Evolutionary conservation across 2,888 invertebrate genomes (phyloP).

Genomic region (Tholera decimalis): DNA sequence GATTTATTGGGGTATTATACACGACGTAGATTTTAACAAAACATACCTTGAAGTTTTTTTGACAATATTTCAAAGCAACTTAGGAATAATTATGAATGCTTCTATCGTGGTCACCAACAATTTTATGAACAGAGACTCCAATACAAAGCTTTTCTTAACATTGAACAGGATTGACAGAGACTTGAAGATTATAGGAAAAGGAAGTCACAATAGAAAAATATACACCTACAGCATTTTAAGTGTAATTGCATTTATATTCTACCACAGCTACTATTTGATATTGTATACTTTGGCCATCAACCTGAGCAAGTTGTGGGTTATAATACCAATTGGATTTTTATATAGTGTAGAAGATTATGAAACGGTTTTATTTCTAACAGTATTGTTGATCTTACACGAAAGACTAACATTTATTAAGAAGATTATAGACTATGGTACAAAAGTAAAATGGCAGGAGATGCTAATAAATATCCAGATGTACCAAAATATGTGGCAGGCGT

Average conservation of each 20-base stretch:
- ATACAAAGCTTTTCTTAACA: constrained; percentile 7
- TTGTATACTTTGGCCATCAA: not conserved
- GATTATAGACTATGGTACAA: constrained; percentile 14
- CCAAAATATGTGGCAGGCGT: constrained; percentile 26
- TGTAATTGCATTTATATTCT: not conserved
- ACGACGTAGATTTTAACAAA: not conserved
- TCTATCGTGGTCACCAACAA: constrained; percentile 17
- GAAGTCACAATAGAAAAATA: constrained; percentile 14
- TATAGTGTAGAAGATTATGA: constrained; percentile 25
- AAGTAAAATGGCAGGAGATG: constrained; percentile 16
- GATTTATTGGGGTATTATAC: too few relatives aligned
- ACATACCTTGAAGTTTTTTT: constrained; percentile 14
- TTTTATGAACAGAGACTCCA: constrained; percentile 5
- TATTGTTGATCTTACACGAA: constrained; percentile 16
- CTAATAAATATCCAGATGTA: constrained; percentile 2
- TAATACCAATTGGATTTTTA: not conserved
- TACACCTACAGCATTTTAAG: constrained; percentile 2
- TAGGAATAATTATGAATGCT: constrained; percentile 10
- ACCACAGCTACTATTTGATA: not conserved
- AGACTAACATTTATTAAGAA: constrained; percentile 13
- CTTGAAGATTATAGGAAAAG: constrained; percentile 7
- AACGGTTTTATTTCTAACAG: constrained; percentile 13
- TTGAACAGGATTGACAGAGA: constrained; percentile 17
- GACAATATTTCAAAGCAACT: constrained; percentile 12
- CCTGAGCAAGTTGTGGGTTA: not conserved